Percentiles rank a stretch among this genome's conserved stretches.
These are phyloP conservation scores for Keiferia lycopersicella DNA, from an alignment of 2,888 invertebrate species.

Conservation along the genomic window DNA sequence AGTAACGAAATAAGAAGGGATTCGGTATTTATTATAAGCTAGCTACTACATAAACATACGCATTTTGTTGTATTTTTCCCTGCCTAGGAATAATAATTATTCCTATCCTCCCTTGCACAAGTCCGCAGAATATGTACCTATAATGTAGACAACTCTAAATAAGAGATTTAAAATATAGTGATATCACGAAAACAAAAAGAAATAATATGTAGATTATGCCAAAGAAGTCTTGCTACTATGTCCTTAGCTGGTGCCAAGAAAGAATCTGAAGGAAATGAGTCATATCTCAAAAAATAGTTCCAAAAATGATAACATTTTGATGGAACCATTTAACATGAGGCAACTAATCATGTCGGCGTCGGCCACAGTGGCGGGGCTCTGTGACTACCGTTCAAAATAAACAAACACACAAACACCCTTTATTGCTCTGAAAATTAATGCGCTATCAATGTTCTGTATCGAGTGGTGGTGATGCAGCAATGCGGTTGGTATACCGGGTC, in stretches of 20 bases:
- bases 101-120: too few relatives aligned
- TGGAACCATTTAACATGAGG: slow-evolving; percentile 3
- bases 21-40: too few relatives aligned
- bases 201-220: too few relatives aligned
- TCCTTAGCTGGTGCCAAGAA: too few relatives aligned
- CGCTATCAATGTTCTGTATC: slow-evolving; percentile 53
- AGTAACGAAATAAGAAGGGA: not conserved
- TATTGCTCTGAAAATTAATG: slow-evolving; percentile 64
- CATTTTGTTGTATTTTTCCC: too few relatives aligned
- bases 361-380: slow-evolving; percentile 29
- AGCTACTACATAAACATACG: too few relatives aligned
- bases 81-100: too few relatives aligned
- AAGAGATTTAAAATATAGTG: too few relatives aligned
- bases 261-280: not conserved
- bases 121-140: too few relatives aligned
- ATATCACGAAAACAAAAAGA: too few relatives aligned
- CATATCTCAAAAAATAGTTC: not conserved
- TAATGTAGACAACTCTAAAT: too few relatives aligned
- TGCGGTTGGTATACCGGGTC: not conserved
- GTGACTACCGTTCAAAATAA: slow-evolving; percentile 53
- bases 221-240: too few relatives aligned
- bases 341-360: slow-evolving; percentile 13
- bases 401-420: slow-evolving; percentile 62
- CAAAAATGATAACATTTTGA: not conserved
- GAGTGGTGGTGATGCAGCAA: slow-evolving; percentile 33